Conservation (phyloP, 23 tunicate genomes). For the Oikopleura vanhoeffeni region DNA sequence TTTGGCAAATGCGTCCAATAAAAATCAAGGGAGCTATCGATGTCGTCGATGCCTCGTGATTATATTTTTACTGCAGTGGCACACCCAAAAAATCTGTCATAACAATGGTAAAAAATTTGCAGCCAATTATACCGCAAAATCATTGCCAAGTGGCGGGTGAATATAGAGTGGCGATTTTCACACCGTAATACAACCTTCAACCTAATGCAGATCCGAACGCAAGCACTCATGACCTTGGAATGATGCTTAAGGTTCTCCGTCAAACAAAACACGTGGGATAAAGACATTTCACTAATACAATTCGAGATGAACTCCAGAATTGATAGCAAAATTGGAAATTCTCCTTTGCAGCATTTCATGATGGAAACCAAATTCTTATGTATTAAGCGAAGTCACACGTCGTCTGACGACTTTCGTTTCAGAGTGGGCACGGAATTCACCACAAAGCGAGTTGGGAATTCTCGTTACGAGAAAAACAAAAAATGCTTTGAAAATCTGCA, state of each 20-base stretch:
- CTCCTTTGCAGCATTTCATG: not conserved
- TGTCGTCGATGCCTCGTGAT: not conserved
- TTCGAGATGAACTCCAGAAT: not conserved
- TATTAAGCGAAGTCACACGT: not conserved
- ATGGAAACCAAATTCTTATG: not conserved
- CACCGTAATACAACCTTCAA: not conserved
- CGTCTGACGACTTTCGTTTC: too few species aligned
- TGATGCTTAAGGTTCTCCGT: not conserved
- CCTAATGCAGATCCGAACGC: not conserved
- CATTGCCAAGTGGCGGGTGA: not conserved
- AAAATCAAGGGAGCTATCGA: not conserved
- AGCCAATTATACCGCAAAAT: not conserved
- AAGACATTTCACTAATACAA: not conserved
- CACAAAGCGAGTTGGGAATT: not conserved
- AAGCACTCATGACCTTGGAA: not conserved
- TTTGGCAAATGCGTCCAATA: not conserved
- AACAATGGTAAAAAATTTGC: not conserved
- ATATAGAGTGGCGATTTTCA: not conserved
- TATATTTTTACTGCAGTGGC: not conserved
- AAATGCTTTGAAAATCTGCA: not conserved
- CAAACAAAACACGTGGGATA: not conserved
- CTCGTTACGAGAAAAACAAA: not conserved
- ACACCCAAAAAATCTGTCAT: not conserved
- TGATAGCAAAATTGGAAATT: not conserved
- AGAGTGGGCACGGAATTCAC: not conserved